A percentile compares a stretch with the other conserved stretches of the same genome.
Evolutionary conservation across 2,797 vertebrate species (phyloP).

Genomic region (Neostethus bicornis): DNA sequence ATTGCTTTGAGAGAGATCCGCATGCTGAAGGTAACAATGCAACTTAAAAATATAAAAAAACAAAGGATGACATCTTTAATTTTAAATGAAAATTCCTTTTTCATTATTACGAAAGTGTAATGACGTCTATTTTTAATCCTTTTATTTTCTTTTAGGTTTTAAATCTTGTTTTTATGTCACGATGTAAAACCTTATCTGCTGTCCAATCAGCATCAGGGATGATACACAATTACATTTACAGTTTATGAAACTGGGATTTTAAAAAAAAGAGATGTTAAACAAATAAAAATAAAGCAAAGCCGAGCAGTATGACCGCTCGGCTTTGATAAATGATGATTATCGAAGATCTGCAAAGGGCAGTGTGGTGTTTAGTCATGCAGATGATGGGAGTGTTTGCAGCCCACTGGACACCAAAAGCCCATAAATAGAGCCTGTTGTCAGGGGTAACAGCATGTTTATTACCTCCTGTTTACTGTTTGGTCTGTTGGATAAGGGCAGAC

Average conservation of each 20-base stretch:
- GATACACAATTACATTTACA: conserved; percentile 1
- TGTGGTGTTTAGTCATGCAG: conserved; percentile 60
- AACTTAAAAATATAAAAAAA: too few species aligned
- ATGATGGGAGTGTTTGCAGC: conserved; percentile 33
- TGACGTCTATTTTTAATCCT: not conserved
- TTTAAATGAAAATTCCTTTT: too few species aligned
- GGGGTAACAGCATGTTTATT: conserved; percentile 71
- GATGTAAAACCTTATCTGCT: conserved; percentile 11
- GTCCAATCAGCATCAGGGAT: conserved; percentile 20
- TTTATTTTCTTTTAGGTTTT: conserved; percentile 9
- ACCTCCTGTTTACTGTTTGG: conserved; percentile 46
- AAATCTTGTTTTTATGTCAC: conserved; percentile 21
- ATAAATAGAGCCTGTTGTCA: conserved; percentile 62
- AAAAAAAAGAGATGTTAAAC: not conserved
- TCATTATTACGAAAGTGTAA: too few species aligned
- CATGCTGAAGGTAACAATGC: conserved; percentile 88
- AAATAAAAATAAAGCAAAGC: not conserved
- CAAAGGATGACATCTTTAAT: too few species aligned
- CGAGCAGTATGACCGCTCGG: not conserved
- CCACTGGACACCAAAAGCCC: conserved; percentile 45
- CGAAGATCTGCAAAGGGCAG: conserved; percentile 8
- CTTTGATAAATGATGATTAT: conserved; percentile 1
- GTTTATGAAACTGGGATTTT: not conserved
- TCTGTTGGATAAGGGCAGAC: conserved; percentile 33
- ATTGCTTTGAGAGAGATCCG: conserved; percentile 92